Evolutionary conservation across 2,113 vertebrate genomes (phyloP).

Genomic region (Pseudopodoces humilis): DNA sequence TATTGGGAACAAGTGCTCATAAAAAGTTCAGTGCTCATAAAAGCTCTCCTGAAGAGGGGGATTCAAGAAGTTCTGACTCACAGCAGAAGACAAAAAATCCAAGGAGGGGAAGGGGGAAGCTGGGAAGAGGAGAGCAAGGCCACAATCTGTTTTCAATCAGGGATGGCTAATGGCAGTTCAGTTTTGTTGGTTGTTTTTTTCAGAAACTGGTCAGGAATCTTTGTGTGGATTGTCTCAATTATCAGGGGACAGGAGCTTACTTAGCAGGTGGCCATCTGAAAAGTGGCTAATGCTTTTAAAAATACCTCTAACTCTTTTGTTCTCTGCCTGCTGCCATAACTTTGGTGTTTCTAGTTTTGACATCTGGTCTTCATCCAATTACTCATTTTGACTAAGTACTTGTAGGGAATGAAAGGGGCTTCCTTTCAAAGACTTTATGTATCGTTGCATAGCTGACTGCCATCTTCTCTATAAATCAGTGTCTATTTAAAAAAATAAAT

Average conservation of each 20-base stretch:
- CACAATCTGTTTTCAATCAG: not conserved
- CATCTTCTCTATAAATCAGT: not conserved
- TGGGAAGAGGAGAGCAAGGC: not conserved
- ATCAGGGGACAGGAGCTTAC: not conserved
- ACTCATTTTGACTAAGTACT: conserved; percentile 1
- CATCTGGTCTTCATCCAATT: conserved; percentile 33
- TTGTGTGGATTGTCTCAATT: not conserved
- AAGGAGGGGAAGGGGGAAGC: fast-evolving
- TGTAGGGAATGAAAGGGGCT: not conserved
- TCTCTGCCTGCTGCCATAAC: not conserved
- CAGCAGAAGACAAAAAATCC: not conserved
- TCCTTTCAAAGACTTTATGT: not conserved
- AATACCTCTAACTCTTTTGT: not conserved
- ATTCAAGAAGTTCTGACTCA: not conserved
- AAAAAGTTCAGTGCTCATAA: not conserved
- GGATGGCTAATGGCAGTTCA: not conserved
- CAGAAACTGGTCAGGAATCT: not conserved
- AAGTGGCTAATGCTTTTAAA: not conserved
- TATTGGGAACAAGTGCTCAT: not conserved
- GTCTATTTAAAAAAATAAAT: not conserved
- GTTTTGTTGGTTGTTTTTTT: conserved; percentile 13
- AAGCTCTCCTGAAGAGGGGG: not conserved
- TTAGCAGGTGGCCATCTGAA: conserved; percentile 14
- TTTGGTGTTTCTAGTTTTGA: not conserved
- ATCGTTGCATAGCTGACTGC: not conserved